A percentile compares a stretch with the other conserved stretches of the same genome.
phyloP scores from a whole-genome alignment of 2,113 vertebrate genomes.

The Cromileptes altivelis region DNA sequence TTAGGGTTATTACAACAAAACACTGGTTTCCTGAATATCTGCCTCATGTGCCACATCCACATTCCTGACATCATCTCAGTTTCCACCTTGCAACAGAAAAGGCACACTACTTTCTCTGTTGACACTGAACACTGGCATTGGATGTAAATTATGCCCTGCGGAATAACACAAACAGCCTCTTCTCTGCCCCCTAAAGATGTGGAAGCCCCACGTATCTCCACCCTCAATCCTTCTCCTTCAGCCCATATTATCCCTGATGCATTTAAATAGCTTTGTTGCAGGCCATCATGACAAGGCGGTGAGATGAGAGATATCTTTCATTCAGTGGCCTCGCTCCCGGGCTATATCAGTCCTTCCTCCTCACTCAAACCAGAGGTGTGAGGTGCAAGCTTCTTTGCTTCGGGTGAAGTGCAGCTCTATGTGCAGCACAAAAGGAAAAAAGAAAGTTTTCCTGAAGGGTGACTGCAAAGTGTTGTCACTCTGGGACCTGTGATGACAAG shows the following conservation, averaged over 20 bases:
- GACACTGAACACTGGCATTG: not conserved
- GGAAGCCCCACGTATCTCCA: not conserved
- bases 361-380: not conserved
- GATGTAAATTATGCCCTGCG: not conserved
- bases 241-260: constrained; percentile 31
- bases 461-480: constrained; percentile 37
- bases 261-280: constrained; percentile 56
- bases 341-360: constrained; percentile 23
- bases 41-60: not conserved
- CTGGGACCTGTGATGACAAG: constrained; percentile 4
- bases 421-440: constrained; percentile 9
- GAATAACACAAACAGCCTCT: not conserved
- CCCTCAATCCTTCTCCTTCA: not conserved
- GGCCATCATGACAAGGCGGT: not conserved
- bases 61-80: not conserved
- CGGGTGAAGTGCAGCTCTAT: constrained; percentile 30
- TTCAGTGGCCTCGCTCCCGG: constrained; percentile 1
- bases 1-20: too few relatives aligned
- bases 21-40: too few relatives aligned
- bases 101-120: not conserved
- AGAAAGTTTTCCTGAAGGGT: constrained; percentile 24
- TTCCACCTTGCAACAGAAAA: not conserved
- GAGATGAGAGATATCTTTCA: constrained; percentile 26
- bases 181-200: not conserved
- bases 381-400: constrained; percentile 11